Conservation (phyloP, 2,888 invertebrate species). For the Archips xylosteana region DNA sequence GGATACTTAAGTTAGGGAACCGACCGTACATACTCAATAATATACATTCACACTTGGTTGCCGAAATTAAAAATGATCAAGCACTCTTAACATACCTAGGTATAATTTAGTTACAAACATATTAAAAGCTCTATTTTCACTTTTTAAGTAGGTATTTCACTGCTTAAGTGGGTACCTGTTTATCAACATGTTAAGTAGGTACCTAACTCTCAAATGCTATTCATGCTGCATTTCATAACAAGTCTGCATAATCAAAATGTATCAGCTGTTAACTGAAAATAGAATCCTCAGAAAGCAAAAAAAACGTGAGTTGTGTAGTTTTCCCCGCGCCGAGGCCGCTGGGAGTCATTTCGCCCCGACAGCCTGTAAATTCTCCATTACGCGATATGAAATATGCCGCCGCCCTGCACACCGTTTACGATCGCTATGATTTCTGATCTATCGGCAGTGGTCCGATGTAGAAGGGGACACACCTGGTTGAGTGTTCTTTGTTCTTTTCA, state of each 20-base stretch:
- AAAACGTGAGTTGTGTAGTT: conserved; percentile 55
- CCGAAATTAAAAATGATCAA: neutral
- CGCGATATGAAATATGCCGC: conserved; percentile 84
- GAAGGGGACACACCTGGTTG: conserved; percentile 39
- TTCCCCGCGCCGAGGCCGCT: conserved; percentile 65
- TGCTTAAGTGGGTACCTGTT: too few relatives aligned
- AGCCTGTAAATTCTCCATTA: conserved; percentile 86
- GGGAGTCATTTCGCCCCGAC: conserved; percentile 84
- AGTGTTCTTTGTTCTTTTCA: neutral
- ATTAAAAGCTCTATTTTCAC: too few relatives aligned
- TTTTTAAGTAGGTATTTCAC: too few relatives aligned
- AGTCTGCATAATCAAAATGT: neutral
- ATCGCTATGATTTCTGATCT: conserved; percentile 66
- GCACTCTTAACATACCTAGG: too few relatives aligned
- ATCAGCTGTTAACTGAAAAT: neutral
- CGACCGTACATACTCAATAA: too few relatives aligned
- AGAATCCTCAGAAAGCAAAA: conserved; percentile 19
- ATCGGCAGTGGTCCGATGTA: conserved; percentile 52
- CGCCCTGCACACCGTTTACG: conserved; percentile 67
- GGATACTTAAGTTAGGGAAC: too few relatives aligned
- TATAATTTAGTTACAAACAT: too few relatives aligned
- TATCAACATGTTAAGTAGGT: too few relatives aligned
- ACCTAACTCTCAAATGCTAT: too few relatives aligned
- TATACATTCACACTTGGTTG: too few relatives aligned
- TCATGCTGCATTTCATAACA: neutral